Percentiles rank a stretch among this genome's conserved stretches.
Conservation (phyloP, 2,113 vertebrate species). For the Brachypodius melanocephalos region DNA sequence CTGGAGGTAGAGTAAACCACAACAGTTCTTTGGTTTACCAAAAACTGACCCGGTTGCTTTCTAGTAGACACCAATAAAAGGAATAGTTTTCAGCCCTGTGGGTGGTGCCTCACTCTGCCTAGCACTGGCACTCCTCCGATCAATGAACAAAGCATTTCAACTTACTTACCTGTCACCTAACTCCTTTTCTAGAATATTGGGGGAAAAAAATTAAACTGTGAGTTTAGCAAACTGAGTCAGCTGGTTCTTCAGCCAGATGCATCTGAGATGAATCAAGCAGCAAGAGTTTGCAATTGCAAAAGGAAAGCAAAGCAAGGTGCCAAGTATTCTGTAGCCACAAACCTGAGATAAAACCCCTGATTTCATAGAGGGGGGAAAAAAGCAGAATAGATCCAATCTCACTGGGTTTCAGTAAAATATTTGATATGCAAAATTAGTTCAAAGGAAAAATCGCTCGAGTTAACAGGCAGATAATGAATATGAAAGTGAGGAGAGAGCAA, state of each 20-base stretch:
- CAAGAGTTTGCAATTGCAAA: background rate
- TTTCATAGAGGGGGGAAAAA: fast-evolving
- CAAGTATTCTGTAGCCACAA: background rate
- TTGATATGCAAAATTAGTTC: background rate
- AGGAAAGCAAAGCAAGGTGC: background rate
- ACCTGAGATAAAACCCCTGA: background rate
- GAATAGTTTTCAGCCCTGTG: background rate
- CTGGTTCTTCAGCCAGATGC: background rate
- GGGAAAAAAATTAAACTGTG: background rate
- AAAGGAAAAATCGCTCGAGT: background rate
- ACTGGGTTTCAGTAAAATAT: background rate
- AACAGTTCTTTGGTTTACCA: background rate
- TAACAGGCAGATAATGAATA: background rate
- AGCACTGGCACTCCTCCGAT: background rate
- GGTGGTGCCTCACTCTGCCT: background rate
- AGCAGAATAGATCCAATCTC: background rate
- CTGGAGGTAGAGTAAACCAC: background rate
- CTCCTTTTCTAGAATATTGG: background rate
- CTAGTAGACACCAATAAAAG: background rate
- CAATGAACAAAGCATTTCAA: background rate
- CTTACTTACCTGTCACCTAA: background rate
- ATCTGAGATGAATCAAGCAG: background rate
- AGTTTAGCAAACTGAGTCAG: background rate
- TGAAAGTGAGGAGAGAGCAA: background rate
- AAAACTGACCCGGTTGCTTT: background rate